Percentiles rank a stretch among this genome's conserved stretches.
Evolutionary conservation across 2,797 vertebrate genomes (phyloP).

Genomic region (Mus minutoides): DNA sequence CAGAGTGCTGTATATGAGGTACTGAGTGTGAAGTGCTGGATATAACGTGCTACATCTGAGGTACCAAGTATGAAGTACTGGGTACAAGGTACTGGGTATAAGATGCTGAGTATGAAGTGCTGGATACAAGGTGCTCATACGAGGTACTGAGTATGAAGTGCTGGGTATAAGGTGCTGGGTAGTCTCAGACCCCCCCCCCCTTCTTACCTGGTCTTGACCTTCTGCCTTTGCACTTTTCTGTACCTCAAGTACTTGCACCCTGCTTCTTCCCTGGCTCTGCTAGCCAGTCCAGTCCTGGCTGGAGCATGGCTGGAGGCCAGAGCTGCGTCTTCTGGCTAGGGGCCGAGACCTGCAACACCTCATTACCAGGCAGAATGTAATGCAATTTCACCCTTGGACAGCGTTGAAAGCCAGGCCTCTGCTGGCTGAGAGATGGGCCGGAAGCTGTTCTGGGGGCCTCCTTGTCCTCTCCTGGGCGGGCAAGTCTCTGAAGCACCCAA

Average conservation of each 20-base stretch:
- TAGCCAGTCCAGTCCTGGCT: neutral
- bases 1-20: neutral
- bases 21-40: neutral
- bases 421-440: slow-evolving; percentile 80
- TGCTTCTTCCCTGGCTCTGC: neutral
- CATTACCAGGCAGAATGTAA: slow-evolving; percentile 87
- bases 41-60: no score
- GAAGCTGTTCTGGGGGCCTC: slow-evolving; percentile 73
- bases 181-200: neutral
- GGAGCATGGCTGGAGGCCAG: slow-evolving; percentile 13
- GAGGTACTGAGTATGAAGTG: neutral
- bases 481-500: slow-evolving; percentile 84
- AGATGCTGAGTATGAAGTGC: neutral
- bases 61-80: neutral
- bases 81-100: neutral
- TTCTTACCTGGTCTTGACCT: neutral
- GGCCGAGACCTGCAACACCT: slow-evolving; percentile 77
- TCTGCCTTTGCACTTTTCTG: neutral
- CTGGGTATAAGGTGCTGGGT: neutral
- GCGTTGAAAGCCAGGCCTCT: slow-evolving; percentile 84
- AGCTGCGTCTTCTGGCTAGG: slow-evolving; percentile 64
- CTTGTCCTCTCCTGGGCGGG: slow-evolving; percentile 74
- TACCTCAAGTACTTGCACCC: no score
- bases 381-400: slow-evolving; percentile 89
- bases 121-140: neutral